phyloP scores from a whole-genome alignment of 2,113 vertebrate species.

The Perognathus longimembris region DNA sequence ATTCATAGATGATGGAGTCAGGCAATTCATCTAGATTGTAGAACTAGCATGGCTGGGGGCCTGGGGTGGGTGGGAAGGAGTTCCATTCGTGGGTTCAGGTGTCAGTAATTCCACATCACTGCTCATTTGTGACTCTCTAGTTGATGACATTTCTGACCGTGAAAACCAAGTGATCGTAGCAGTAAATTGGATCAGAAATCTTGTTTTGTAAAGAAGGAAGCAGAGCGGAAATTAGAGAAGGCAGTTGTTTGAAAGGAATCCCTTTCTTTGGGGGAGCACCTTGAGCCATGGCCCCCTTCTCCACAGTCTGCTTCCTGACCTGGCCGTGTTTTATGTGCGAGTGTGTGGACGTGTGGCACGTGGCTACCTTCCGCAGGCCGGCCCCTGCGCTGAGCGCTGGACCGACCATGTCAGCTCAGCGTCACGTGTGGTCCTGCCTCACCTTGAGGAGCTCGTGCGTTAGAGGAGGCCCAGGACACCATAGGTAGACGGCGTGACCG shows the following conservation, averaged over 20 bases:
- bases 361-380: background rate
- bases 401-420: background rate
- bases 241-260: background rate
- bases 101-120: background rate
- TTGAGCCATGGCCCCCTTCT: background rate
- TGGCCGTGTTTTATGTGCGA: background rate
- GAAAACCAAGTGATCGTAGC: background rate
- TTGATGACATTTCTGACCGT: background rate
- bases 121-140: background rate
- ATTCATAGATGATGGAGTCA: background rate
- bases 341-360: background rate
- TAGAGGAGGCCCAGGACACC: background rate
- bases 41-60: too few relatives aligned
- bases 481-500: background rate
- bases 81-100: background rate
- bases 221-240: background rate
- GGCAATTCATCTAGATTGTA: background rate
- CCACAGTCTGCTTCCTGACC: background rate
- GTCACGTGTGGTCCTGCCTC: background rate
- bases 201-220: background rate
- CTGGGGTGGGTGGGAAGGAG: too few relatives aligned
- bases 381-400: background rate
- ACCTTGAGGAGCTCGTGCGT: background rate
- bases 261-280: conserved; percentile 12
- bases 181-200: background rate